phyloP scores from a whole-genome alignment of 2,888 invertebrate genomes.

The Cheilosia scutellata region DNA sequence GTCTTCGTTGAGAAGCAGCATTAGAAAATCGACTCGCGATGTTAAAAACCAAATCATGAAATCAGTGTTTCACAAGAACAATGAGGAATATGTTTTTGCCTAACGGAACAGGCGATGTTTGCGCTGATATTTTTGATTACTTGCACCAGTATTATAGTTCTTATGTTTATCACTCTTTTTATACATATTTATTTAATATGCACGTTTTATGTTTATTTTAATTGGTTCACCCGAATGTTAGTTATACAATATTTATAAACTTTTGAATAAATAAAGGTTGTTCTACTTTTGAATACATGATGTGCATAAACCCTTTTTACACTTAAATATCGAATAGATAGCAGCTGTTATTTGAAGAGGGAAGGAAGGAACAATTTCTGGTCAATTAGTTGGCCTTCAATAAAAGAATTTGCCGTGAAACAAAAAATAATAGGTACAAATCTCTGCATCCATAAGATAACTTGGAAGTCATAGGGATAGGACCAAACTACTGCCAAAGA shows the following conservation, averaged over 20 bases:
- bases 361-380: no score
- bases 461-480: no score
- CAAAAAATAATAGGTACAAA: no score
- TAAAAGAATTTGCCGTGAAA: no score
- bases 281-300: neutral
- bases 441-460: no score
- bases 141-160: constrained; percentile 52
- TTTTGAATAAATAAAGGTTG: constrained; percentile 8
- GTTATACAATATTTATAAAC: constrained; percentile 5
- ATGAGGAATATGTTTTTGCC: constrained; percentile 81
- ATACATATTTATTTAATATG: constrained; percentile 26
- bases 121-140: neutral
- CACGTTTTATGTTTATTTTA: constrained; percentile 11
- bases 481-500: no score
- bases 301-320: neutral
- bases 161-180: constrained; percentile 24
- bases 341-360: no score
- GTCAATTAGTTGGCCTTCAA: no score
- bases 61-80: constrained; percentile 82
- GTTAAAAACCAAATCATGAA: constrained; percentile 82
- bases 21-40: constrained; percentile 81
- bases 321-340: no score
- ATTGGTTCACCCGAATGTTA: neutral
- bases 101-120: constrained; percentile 72
- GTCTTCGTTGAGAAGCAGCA: constrained; percentile 81